Percentiles rank a stretch among this genome's conserved stretches.
Conservation (phyloP, 2,797 vertebrate genomes). For the Clamator glandarius region DNA sequence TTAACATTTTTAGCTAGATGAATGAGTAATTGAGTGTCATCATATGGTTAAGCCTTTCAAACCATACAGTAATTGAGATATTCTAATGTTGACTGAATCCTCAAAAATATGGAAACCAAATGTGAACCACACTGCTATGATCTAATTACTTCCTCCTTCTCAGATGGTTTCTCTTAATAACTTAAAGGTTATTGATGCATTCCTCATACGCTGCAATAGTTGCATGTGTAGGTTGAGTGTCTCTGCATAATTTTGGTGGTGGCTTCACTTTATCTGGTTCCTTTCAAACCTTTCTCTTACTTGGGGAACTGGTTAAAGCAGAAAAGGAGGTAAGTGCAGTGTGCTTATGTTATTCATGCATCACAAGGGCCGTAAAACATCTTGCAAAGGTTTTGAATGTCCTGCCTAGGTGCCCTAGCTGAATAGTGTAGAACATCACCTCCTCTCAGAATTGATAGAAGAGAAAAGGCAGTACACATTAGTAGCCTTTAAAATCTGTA, state of each 20-base stretch:
- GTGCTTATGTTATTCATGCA: neutral
- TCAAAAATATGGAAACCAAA: conserved; percentile 74
- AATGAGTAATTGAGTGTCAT: conserved; percentile 59
- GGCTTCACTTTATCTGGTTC: neutral
- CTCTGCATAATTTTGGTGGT: conserved; percentile 17
- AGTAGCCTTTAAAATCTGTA: conserved; percentile 53
- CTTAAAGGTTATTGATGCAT: conserved; percentile 41
- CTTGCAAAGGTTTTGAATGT: conserved; percentile 16
- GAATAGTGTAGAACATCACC: neutral
- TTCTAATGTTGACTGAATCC: conserved; percentile 49
- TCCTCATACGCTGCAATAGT: conserved; percentile 41
- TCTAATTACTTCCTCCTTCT: conserved; percentile 68
- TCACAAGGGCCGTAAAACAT: neutral
- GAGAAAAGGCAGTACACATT: conserved; percentile 23
- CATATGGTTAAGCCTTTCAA: conserved; percentile 60
- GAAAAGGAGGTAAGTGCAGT: neutral
- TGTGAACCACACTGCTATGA: conserved; percentile 57
- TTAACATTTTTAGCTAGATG: conserved; percentile 41
- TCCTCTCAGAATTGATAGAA: neutral
- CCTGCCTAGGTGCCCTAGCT: neutral
- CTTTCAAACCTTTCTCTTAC: neutral
- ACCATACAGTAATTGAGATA: conserved; percentile 64
- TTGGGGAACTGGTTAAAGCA: neutral
- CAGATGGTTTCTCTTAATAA: conserved; percentile 63
- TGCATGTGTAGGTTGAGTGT: neutral